These are phyloP conservation scores for Syngnathoides biaculeatus DNA, from an alignment of 2,113 vertebrate species.

Conservation along the genomic window DNA sequence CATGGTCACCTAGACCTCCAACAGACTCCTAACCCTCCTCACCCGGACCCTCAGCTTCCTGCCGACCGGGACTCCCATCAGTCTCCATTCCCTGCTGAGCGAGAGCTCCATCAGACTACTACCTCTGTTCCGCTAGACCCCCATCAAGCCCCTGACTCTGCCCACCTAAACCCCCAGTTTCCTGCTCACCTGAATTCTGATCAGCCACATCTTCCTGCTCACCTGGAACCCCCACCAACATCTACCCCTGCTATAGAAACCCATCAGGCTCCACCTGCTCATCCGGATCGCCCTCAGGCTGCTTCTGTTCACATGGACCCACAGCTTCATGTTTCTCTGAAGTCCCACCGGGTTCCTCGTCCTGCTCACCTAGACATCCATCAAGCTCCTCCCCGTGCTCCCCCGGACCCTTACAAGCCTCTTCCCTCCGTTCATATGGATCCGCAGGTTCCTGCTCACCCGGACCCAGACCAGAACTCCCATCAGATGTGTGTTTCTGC, in stretches of 20 bases:
- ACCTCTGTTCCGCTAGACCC: not conserved
- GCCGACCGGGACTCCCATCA: too few species aligned
- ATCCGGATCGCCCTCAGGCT: not conserved
- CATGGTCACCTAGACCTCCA: not conserved
- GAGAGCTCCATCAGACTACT: too few species aligned
- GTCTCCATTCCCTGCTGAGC: too few species aligned
- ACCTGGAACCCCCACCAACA: not conserved
- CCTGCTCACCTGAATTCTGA: not conserved
- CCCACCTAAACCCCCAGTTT: not conserved
- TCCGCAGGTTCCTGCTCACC: too few species aligned
- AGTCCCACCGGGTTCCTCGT: not conserved
- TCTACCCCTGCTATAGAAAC: not conserved
- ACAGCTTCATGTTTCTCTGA: too few species aligned
- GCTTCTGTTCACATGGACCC: too few species aligned
- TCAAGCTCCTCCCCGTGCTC: too few species aligned
- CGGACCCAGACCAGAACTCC: too few species aligned
- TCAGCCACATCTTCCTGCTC: too few species aligned
- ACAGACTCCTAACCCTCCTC: not conserved
- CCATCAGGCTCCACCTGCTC: not conserved
- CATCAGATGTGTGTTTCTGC: not conserved
- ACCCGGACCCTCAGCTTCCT: too few species aligned
- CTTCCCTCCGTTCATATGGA: too few species aligned
- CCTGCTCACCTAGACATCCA: not conserved
- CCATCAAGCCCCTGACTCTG: not conserved
- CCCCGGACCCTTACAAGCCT: not conserved